Evolutionary conservation across 2,113 vertebrate species (phyloP).

Genomic region (Pagrus major): DNA sequence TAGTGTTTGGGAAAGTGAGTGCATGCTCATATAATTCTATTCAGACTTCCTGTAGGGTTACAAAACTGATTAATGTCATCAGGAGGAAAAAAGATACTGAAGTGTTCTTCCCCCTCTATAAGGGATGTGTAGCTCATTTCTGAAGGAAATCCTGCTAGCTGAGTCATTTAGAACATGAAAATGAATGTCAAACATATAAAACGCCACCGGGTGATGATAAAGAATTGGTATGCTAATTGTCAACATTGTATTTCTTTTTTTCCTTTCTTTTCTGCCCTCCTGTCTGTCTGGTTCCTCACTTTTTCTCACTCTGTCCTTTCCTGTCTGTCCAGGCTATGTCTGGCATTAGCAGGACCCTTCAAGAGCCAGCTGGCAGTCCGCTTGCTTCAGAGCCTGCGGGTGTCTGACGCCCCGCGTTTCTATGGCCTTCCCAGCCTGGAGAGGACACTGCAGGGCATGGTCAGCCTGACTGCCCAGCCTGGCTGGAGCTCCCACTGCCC

Average conservation of each 20-base stretch:
- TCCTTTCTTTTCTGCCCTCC: neutral
- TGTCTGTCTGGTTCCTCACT: constrained; percentile 25
- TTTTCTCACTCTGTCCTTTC: constrained; percentile 34
- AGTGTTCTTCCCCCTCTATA: neutral
- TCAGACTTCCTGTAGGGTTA: constrained; percentile 10
- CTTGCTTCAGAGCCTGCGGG: constrained; percentile 90
- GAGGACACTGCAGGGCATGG: constrained; percentile 91
- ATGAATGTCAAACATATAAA: neutral
- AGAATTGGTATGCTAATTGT: constrained; percentile 4
- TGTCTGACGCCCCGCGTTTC: constrained; percentile 93
- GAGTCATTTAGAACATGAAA: constrained; percentile 16
- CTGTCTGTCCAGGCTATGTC: constrained; percentile 84
- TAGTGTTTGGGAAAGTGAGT: neutral
- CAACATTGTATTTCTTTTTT: neutral
- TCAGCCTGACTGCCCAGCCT: constrained; percentile 89
- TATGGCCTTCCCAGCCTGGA: constrained; percentile 96
- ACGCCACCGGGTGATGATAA: neutral
- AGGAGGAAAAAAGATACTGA: neutral
- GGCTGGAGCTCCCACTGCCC: constrained; percentile 90
- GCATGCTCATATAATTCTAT: neutral
- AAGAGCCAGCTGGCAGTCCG: constrained; percentile 90
- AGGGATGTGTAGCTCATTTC: neutral
- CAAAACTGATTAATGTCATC: constrained; percentile 19
- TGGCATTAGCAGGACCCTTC: constrained; percentile 87
- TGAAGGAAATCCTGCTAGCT: neutral